Percentiles rank a stretch among this genome's conserved stretches.
phyloP scores from a whole-genome alignment of 2,113 vertebrate genomes.

The Azemiops feae region DNA sequence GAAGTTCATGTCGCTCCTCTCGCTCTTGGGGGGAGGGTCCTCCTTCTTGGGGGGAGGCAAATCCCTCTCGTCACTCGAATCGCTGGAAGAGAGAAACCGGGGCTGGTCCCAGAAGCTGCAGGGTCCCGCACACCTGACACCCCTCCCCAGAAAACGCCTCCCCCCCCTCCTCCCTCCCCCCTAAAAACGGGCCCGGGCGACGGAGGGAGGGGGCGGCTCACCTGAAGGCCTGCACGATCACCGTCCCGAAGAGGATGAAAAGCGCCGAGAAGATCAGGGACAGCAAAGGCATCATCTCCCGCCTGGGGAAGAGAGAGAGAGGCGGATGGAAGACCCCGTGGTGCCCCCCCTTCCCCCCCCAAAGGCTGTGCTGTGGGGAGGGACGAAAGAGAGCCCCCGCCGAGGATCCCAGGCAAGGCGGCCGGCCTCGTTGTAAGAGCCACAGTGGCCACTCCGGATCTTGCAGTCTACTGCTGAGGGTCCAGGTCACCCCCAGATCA shows the following conservation, averaged over 20 bases:
- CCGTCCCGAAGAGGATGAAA: constrained; percentile 95
- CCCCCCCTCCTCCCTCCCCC: background rate
- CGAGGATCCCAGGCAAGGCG: background rate
- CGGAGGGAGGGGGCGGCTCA: constrained; percentile 38
- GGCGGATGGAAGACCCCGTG: background rate
- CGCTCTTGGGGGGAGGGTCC: constrained; percentile 60
- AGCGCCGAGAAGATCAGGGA: constrained; percentile 93
- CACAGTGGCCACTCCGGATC: background rate
- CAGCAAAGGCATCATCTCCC: constrained; percentile 96
- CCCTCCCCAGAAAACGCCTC: background rate
- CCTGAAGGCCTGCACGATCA: constrained; percentile 96
- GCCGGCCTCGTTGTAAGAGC: background rate
- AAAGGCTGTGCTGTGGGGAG: no score
- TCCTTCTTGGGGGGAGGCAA: constrained; percentile 81
- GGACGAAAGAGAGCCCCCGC: background rate
- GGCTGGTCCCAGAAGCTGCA: no score
- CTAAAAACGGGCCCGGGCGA: background rate
- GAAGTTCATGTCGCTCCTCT: constrained; percentile 70
- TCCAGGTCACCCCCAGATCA: background rate
- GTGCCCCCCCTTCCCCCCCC: background rate
- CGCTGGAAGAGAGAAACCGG: constrained; percentile 67
- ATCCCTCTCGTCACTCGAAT: constrained; percentile 84
- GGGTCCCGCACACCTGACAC: background rate
- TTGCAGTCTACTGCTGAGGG: background rate
- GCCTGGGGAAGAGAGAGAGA: constrained; percentile 67